A percentile compares a stretch with the other conserved stretches of the same genome.
Conservation (phyloP, 92 coral and sea anemone species). For the Actinostola sp. region DNA sequence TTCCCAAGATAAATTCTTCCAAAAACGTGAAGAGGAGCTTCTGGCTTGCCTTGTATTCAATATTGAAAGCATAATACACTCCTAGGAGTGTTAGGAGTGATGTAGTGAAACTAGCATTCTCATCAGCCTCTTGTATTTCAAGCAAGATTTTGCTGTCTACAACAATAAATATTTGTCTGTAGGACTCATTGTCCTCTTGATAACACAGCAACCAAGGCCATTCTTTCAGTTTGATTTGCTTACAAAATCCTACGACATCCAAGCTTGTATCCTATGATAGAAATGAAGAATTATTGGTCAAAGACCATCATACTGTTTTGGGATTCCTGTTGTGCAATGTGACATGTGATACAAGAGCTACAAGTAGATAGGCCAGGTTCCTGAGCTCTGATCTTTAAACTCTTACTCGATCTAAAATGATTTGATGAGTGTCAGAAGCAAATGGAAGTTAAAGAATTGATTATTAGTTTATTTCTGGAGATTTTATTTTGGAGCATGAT, state of each 20-base stretch:
- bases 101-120: background rate
- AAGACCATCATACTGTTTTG: background rate
- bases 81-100: background rate
- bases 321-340: too few species aligned
- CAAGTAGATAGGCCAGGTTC: too few species aligned
- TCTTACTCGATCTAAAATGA: too few species aligned
- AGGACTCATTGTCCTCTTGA: background rate
- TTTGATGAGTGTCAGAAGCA: too few species aligned
- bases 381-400: too few species aligned
- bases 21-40: background rate
- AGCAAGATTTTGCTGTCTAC: too few species aligned
- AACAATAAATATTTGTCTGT: background rate
- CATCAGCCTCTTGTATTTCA: background rate
- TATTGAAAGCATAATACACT: background rate
- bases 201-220: conserved; percentile 9
- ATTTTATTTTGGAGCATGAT: too few species aligned
- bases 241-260: background rate
- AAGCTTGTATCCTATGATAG: too few species aligned
- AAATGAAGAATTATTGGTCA: too few species aligned
- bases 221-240: background rate
- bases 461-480: too few species aligned
- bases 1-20: conserved; percentile 3
- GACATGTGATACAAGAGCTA: too few species aligned
- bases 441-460: too few species aligned
- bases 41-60: conserved; percentile 7